phyloP scores from a whole-genome alignment of 2,888 invertebrate species.

The Cerastis rubricosa region DNA sequence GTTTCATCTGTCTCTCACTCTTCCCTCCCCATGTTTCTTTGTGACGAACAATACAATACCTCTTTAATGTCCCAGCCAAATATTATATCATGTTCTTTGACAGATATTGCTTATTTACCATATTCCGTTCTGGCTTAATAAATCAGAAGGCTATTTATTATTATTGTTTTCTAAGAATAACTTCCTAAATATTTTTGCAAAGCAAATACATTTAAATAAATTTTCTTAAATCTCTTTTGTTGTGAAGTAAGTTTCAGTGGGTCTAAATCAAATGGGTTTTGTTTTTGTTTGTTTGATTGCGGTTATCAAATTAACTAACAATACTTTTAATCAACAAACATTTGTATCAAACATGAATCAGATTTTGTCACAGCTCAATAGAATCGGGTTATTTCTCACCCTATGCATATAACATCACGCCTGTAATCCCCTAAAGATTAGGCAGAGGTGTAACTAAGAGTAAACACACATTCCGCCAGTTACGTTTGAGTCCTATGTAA shows the following conservation, averaged over 20 bases:
- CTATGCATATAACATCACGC: too few species aligned
- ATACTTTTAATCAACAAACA: background rate
- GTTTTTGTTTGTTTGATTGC: background rate
- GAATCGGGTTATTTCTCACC: background rate
- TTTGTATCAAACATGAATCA: background rate
- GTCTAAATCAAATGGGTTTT: background rate
- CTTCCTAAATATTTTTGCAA: background rate
- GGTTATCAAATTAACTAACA: background rate
- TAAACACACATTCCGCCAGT: too few species aligned
- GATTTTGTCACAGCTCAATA: background rate
- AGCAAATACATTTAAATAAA: background rate
- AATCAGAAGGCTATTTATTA: conserved; percentile 1
- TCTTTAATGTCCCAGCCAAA: conserved; percentile 30
- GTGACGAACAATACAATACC: conserved; percentile 32
- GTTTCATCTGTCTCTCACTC: conserved; percentile 20
- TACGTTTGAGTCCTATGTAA: too few species aligned
- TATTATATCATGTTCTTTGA: conserved; percentile 24
- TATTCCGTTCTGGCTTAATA: conserved; percentile 10
- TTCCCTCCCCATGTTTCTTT: conserved; percentile 32
- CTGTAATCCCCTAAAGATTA: too few species aligned
- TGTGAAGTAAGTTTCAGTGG: background rate
- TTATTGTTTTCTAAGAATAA: conserved; percentile 1
- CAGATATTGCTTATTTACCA: conserved; percentile 24
- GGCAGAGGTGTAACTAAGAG: too few species aligned
- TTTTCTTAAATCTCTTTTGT: background rate